Base-by-base conservation (phyloP, 2,888 invertebrate species). In the Pilophorus perplexus region DNA sequence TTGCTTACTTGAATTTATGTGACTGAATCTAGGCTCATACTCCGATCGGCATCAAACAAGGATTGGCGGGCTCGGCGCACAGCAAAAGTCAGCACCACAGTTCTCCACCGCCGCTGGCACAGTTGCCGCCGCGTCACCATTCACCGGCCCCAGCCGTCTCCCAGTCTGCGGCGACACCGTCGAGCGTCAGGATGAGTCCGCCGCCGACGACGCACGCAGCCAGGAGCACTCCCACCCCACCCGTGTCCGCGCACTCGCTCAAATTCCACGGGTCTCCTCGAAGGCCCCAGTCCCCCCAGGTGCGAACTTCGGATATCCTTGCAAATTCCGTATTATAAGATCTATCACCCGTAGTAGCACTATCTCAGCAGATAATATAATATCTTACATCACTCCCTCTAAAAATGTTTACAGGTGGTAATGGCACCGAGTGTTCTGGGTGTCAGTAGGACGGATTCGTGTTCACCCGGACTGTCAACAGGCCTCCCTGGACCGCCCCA, bases 11-110 rank as follows among this genome's bases (percentile, higher is more conserved):
- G n/a, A n/a, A n/a, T n/a, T n/a, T n/a, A n/a, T n/a, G n/a, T n/a
- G n/a, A n/a, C n/a, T n/a, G n/a, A n/a, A n/a, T n/a, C n/a, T 37
- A 62, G 62, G 10, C 33, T 6, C 62, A 46, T 12, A 62, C 62
- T 14, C 62, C 62, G n/a, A n/a, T 62, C 6, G 46, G 46, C 14
- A 14, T 48, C 6, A 62, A 48, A 62, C 62, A 62, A 12, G 10
- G 28, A 20, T 62, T 27, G 22, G n/a, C 48, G 1, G 27, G 59
- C 14, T n/a, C 20, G 10, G 20, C 20, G 12, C 44, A 12, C 1
- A 27, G 18, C 48, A 62, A 62, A 8, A 25, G 40, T 8, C 23
- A 25, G 6, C 62, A 62, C 22, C 62, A 62, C 18, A 62, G 62
- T n/a, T 62, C 62, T 12, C 62, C 62, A 5, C 62, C 62, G 6